Percentiles rank a stretch among this genome's conserved stretches.
Evolutionary conservation across 2,888 invertebrate species (phyloP).

Genomic region (Eupithecia dodoneata): DNA sequence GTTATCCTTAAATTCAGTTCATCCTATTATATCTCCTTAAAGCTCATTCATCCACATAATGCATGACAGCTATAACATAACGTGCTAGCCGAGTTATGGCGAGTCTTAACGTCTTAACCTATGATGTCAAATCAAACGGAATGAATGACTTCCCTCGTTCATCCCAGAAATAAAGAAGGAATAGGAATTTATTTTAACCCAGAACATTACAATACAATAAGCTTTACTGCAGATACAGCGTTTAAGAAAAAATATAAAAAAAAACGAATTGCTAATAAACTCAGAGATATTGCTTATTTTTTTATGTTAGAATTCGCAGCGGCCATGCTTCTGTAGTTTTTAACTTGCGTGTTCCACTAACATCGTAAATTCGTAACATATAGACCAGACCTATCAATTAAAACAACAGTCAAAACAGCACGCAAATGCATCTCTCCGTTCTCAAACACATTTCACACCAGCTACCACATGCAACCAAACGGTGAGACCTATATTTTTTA

Average conservation of each 20-base stretch:
- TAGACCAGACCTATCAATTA: neutral
- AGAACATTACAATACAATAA: neutral
- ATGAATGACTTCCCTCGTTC: neutral
- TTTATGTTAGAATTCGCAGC: neutral
- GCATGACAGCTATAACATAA: too few relatives aligned
- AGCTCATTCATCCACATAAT: too few relatives aligned
- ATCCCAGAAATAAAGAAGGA: neutral
- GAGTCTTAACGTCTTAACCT: neutral
- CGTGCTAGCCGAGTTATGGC: neutral
- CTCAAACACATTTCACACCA: neutral
- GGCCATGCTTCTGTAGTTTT: neutral
- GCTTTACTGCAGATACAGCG: neutral
- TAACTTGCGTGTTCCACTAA: neutral
- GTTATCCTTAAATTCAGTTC: neutral
- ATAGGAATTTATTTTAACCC: neutral
- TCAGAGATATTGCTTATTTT: neutral
- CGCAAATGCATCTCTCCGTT: conserved; percentile 9
- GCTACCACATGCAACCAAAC: conserved; percentile 4
- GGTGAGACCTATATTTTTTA: conserved; percentile 38
- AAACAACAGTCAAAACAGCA: conserved; percentile 5
- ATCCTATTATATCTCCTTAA: too few relatives aligned
- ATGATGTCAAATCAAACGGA: neutral
- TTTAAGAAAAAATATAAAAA: neutral
- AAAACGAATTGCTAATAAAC: neutral
- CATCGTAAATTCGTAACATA: neutral